These are phyloP conservation scores for Myrmecobius fasciatus DNA, from an alignment of 2,113 vertebrate species.

Conservation along the genomic window DNA sequence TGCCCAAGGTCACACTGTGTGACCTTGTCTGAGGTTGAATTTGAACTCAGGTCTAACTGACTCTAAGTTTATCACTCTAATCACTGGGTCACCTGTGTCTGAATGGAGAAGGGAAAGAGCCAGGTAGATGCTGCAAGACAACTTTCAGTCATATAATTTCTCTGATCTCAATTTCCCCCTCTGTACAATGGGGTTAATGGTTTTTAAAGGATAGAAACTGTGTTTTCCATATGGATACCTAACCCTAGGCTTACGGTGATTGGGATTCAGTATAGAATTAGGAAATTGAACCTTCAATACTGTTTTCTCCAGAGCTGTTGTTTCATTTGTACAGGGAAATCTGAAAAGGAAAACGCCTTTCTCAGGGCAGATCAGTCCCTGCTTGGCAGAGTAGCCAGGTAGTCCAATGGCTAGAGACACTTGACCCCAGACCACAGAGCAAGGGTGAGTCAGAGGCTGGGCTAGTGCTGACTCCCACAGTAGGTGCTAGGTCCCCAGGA, in stretches of 20 bases:
- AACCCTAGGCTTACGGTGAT: too few relatives aligned
- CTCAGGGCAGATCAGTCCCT: not conserved
- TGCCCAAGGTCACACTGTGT: not conserved
- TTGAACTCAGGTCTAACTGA: not conserved
- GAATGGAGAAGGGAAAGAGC: constrained; percentile 66
- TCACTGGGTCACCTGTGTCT: constrained; percentile 69
- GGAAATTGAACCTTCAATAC: not conserved
- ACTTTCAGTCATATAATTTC: not conserved
- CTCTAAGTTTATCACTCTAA: constrained; percentile 11
- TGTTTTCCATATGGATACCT: not conserved
- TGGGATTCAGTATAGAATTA: not conserved
- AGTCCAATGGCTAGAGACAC: not conserved
- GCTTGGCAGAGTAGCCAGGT: not conserved
- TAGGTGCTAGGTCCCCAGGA: not conserved
- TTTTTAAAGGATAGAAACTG: not conserved
- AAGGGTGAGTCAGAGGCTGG: not conserved
- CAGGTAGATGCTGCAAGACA: accelerated
- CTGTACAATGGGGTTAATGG: not conserved
- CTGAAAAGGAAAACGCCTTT: not conserved
- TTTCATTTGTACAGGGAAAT: not conserved
- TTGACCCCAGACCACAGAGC: not conserved
- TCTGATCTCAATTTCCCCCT: not conserved
- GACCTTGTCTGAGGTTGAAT: not conserved
- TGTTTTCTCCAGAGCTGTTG: not conserved
- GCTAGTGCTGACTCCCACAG: not conserved